Evolutionary conservation across 2,113 vertebrate species (phyloP).

Genomic region (Hemichromis elongatus): DNA sequence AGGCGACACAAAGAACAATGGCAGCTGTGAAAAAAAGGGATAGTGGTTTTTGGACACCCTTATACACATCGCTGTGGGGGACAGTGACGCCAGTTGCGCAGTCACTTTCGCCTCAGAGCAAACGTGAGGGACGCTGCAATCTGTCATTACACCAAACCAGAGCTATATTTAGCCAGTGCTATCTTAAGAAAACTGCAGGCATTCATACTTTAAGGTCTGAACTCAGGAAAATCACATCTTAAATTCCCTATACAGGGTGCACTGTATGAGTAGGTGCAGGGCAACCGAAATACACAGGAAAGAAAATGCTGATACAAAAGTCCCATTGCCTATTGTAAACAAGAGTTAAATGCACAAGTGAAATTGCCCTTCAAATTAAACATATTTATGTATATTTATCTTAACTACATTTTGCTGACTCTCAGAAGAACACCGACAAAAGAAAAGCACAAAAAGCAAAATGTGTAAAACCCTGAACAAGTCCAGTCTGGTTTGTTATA

Average conservation of each 20-base stretch:
- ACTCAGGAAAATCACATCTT: not conserved
- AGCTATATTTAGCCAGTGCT: constrained; percentile 49
- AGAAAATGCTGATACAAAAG: not conserved
- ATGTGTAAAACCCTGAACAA: constrained; percentile 15
- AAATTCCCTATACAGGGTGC: not conserved
- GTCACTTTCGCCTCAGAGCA: constrained; percentile 41
- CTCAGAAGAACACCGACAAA: not conserved
- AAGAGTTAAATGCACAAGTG: not conserved
- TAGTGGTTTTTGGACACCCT: constrained; percentile 43
- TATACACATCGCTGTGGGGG: constrained; percentile 47
- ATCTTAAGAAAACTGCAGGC: constrained; percentile 48
- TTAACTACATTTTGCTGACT: constrained; percentile 8
- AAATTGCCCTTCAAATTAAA: constrained; percentile 7
- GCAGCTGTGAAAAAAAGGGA: constrained; percentile 1
- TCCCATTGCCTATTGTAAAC: not conserved
- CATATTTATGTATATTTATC: not conserved
- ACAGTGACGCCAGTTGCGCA: constrained; percentile 54
- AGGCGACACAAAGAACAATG: constrained; percentile 43
- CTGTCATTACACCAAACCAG: constrained; percentile 68
- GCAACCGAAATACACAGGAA: not conserved
- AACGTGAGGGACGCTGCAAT: constrained; percentile 53
- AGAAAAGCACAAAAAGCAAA: not conserved
- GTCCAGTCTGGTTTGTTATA: constrained; percentile 18
- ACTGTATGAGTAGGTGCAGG: not conserved
- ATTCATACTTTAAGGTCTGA: constrained; percentile 34